These are phyloP conservation scores for Enteromius viviparus DNA, from an alignment of 2,797 vertebrate species.

Conservation along the genomic window DNA sequence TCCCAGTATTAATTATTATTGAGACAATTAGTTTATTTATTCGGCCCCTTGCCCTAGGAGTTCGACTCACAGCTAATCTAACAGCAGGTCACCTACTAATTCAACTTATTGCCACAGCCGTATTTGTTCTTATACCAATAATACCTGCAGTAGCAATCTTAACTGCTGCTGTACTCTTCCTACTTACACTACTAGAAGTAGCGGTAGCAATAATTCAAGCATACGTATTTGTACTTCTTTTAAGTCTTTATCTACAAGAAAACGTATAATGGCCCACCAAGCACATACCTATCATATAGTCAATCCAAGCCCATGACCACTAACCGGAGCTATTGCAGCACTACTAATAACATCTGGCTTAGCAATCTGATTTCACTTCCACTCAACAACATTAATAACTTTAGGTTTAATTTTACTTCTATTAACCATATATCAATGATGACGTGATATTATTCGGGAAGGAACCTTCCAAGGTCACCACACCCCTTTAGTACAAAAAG, in stretches of 20 bases:
- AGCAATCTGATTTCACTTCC: constrained; percentile 64
- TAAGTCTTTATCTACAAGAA: constrained; percentile 67
- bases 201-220: constrained; percentile 63
- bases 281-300: constrained; percentile 69
- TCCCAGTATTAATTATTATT: constrained; percentile 55
- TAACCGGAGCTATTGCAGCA: constrained; percentile 59
- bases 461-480: constrained; percentile 61
- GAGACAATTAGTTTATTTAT: constrained; percentile 68
- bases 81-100: constrained; percentile 47
- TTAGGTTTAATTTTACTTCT: neutral
- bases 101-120: constrained; percentile 8
- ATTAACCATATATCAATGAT: constrained; percentile 62
- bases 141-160: rapidly evolving
- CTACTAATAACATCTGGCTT: constrained; percentile 61
- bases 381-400: neutral
- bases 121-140: rapidly evolving
- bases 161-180: rapidly evolving
- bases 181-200: constrained; percentile 20
- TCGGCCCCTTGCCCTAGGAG: constrained; percentile 45
- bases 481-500: constrained; percentile 61
- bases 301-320: constrained; percentile 65
- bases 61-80: constrained; percentile 59
- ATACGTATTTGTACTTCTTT: constrained; percentile 52
- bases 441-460: constrained; percentile 67
- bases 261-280: constrained; percentile 70